Evolutionary conservation across 2,797 vertebrate species (phyloP).

Genomic region (Meda fulgida): DNA sequence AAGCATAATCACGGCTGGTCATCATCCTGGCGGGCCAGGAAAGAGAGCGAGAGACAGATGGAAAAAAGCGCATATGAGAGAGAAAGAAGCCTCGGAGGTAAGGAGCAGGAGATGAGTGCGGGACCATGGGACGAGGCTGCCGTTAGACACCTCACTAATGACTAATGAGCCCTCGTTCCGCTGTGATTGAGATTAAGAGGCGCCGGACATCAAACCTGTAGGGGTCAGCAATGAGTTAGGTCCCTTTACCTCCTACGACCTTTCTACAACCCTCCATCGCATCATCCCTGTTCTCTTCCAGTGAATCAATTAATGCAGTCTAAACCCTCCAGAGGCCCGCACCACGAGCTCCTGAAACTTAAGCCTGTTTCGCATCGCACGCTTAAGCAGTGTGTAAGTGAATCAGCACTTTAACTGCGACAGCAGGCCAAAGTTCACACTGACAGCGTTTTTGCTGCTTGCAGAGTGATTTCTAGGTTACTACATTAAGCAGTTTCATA

Average conservation of each 20-base stretch:
- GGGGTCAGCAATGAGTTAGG: slow-evolving; percentile 65
- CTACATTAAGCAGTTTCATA: background rate
- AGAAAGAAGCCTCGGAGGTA: slow-evolving; percentile 30
- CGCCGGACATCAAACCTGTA: slow-evolving; percentile 56
- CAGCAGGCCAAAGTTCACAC: slow-evolving; percentile 59
- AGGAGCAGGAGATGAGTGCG: slow-evolving; percentile 45
- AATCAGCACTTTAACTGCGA: slow-evolving; percentile 25
- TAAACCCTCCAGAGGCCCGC: background rate
- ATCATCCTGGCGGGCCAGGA: slow-evolving; percentile 46
- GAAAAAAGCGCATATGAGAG: background rate
- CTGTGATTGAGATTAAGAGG: slow-evolving; percentile 76
- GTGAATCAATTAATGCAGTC: slow-evolving; percentile 2
- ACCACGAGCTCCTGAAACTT: slow-evolving; percentile 66
- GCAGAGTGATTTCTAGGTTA: slow-evolving; percentile 5
- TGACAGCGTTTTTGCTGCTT: slow-evolving; percentile 60
- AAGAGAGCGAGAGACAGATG: slow-evolving; percentile 18
- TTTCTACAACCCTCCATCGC: slow-evolving; percentile 10
- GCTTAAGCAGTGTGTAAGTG: slow-evolving; percentile 27
- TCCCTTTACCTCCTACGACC: slow-evolving; percentile 63
- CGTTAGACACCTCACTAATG: slow-evolving; percentile 68
- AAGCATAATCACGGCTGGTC: slow-evolving; percentile 52
- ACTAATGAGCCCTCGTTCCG: slow-evolving; percentile 62
- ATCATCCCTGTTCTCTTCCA: slow-evolving; percentile 1
- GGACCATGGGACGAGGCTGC: slow-evolving; percentile 56
- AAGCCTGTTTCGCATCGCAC: slow-evolving; percentile 46